Percentiles rank a stretch among this genome's conserved stretches.
Evolutionary conservation across 2,888 invertebrate genomes (phyloP).

Genomic region (Agrotis ipsilon): DNA sequence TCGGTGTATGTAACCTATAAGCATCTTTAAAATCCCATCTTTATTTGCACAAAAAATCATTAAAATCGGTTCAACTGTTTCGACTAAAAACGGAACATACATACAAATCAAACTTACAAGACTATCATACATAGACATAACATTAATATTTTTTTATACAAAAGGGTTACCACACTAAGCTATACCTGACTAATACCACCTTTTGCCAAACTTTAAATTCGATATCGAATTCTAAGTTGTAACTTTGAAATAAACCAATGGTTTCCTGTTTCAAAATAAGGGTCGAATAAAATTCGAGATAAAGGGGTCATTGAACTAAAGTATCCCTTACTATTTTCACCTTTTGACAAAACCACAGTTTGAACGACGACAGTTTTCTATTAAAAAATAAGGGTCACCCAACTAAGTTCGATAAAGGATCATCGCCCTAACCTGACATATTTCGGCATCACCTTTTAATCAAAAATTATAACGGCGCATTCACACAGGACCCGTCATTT

Average conservation of each 20-base stretch:
- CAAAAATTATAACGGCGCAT: background rate
- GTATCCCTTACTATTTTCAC: background rate
- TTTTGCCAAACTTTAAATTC: background rate
- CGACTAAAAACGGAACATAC: too few relatives aligned
- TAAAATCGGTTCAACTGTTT: too few relatives aligned
- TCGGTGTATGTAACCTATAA: too few relatives aligned
- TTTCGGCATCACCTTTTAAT: conserved; percentile 18
- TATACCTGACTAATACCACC: background rate
- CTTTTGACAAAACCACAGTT: too few relatives aligned
- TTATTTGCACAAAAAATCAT: too few relatives aligned
- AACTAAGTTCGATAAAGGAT: background rate
- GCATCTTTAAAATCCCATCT: too few relatives aligned
- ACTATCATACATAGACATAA: too few relatives aligned
- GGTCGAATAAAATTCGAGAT: background rate
- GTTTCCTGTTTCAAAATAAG: background rate
- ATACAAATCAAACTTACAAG: too few relatives aligned
- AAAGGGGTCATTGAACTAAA: background rate
- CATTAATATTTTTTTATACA: too few relatives aligned
- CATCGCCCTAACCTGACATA: conserved; percentile 4
- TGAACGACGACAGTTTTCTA: too few relatives aligned
- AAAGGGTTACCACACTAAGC: background rate
- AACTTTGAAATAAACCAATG: background rate
- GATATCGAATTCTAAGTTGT: background rate
- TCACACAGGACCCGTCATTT: too few relatives aligned
- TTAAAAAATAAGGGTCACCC: background rate